phyloP scores from a whole-genome alignment of 2,888 invertebrate species.

The Nesidiocoris tenuis region DNA sequence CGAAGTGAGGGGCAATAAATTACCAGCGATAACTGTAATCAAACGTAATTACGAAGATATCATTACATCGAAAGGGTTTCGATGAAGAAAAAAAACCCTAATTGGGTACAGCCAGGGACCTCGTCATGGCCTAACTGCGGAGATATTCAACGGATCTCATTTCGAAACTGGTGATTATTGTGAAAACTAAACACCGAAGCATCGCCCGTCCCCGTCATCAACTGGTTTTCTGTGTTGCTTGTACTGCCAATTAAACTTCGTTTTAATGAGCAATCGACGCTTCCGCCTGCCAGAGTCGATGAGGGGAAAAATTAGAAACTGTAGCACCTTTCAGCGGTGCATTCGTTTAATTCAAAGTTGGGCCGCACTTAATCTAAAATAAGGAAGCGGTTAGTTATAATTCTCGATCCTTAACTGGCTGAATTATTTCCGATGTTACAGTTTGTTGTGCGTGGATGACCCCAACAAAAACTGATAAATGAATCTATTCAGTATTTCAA shows the following conservation, averaged over 20 bases:
- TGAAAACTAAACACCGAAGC: background rate
- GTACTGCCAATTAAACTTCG: constrained; percentile 3
- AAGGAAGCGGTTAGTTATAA: background rate
- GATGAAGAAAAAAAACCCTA: constrained; percentile 12
- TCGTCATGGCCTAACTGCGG: constrained; percentile 5
- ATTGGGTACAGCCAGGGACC: constrained; percentile 14
- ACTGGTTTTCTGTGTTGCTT: constrained; percentile 6
- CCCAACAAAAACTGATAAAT: no score
- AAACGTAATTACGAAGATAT: constrained; percentile 11
- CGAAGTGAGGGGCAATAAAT: constrained; percentile 13
- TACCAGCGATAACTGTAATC: constrained; percentile 11
- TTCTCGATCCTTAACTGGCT: no score
- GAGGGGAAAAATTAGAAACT: background rate
- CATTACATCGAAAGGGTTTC: background rate
- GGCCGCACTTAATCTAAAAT: background rate
- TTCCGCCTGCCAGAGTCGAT: constrained; percentile 9
- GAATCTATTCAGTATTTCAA: no score
- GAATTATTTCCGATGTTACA: no score
- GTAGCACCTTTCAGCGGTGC: background rate
- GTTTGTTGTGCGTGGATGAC: no score
- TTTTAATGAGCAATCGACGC: constrained; percentile 18
- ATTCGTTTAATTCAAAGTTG: background rate
- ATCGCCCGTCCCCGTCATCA: constrained; percentile 16
- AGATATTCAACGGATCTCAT: constrained; percentile 16
- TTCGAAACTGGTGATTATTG: constrained; percentile 18